Percentiles rank a stretch among this genome's conserved stretches.
phyloP scores from a whole-genome alignment of 2,113 vertebrate species.

The Syrrhaptes paradoxus region DNA sequence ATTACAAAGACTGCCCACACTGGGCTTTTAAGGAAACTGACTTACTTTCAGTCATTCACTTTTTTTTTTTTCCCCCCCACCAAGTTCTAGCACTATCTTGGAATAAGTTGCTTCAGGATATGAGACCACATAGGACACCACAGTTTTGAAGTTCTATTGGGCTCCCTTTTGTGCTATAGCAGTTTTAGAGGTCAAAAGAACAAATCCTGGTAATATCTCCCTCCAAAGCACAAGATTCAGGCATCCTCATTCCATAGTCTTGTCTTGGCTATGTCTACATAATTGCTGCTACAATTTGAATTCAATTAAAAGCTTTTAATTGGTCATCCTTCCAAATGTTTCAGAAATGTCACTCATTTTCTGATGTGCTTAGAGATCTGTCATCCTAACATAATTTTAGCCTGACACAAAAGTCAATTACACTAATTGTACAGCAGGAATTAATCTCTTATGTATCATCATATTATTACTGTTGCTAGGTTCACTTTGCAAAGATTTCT shows the following conservation, averaged over 20 bases:
- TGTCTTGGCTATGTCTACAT: not conserved
- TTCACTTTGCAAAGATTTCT: not conserved
- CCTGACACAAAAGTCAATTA: constrained; percentile 15
- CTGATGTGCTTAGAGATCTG: not conserved
- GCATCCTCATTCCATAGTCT: not conserved
- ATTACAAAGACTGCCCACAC: not conserved
- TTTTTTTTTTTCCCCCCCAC: not conserved
- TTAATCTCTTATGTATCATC: not conserved
- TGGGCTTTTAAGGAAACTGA: not conserved
- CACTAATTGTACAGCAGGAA: not conserved
- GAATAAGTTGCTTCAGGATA: not conserved
- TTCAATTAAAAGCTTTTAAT: constrained; percentile 52
- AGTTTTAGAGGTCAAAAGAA: not conserved
- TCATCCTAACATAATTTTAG: not conserved
- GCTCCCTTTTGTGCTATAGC: not conserved
- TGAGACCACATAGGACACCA: not conserved
- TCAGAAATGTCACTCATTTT: constrained; percentile 1
- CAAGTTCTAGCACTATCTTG: not conserved
- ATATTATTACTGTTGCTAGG: not conserved
- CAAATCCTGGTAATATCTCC: not conserved
- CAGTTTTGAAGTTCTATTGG: not conserved
- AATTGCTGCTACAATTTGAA: constrained; percentile 23
- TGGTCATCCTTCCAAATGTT: not conserved
- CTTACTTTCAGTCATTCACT: not conserved
- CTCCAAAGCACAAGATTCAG: not conserved